Base-by-base conservation (phyloP, 2,888 invertebrate genomes). In the Aromia moschata region DNA sequence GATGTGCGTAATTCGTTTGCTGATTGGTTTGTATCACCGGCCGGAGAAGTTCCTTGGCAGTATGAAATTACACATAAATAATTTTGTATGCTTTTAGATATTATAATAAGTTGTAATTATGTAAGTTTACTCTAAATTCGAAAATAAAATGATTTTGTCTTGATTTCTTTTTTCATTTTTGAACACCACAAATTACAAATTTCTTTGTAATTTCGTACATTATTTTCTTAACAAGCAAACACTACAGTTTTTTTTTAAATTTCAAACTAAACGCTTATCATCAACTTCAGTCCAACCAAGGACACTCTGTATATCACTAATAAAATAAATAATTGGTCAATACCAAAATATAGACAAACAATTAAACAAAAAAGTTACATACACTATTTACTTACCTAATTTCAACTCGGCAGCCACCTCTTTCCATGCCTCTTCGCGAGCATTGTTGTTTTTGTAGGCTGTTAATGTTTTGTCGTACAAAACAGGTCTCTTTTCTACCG, bases 341-440 rank as follows among this genome's bases (percentile, higher is more conserved):
- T n/a, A n/a, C n/a, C n/a, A n/a, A n/a, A n/a, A n/a, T n/a, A n/a
- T n/a, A n/a, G n/a, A n/a, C n/a, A n/a, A n/a, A n/a, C n/a, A n/a
- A n/a, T n/a, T n/a, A n/a, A n/a, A n/a, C n/a, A n/a, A n/a, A n/a
- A n/a, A n/a, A n/a, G n/a, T n/a, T n/a, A n/a, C n/a, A n/a, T 25
- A 25, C 4, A 25, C 9, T 25, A 25, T 9, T 9, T 9, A 25
- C 47, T 30, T 30, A 30, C 14, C 7, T 30, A 46, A 30, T 46
- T 46, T 46, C 14, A 46, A 46, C 30, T 47, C 33, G 33, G 16
- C 15, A 10, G 16, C 30, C 33, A 47, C 47, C 15, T 47, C 47
- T 36, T 47, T 47, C 47, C 33, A 47, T 17, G 47, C 47, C 31
- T 36, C 36, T 47, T 47, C n/a, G 12, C 47, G 33, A 17, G 47